A percentile compares a stretch with the other conserved stretches of the same genome.
Conservation (phyloP, 2,888 invertebrate species). For the Mesodorylaimus sp. region DNA sequence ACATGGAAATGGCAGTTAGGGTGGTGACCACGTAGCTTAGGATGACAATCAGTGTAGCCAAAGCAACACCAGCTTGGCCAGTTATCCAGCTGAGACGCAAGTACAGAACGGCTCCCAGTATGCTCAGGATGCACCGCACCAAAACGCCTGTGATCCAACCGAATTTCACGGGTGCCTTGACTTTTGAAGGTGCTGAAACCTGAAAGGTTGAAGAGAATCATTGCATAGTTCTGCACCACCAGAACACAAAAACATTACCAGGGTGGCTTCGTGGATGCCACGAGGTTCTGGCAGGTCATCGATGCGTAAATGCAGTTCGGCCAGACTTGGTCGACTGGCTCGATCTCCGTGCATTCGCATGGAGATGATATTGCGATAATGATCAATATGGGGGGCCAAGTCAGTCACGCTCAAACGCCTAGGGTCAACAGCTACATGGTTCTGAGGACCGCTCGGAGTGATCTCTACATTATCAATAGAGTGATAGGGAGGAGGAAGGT, state of each 20-base stretch:
- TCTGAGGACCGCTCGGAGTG: too few relatives aligned
- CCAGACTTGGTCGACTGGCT: conserved; percentile 34
- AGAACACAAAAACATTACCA: too few relatives aligned
- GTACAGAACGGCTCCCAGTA: conserved; percentile 98
- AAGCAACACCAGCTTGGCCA: conserved; percentile 63
- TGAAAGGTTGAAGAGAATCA: too few relatives aligned
- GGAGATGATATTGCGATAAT: too few relatives aligned
- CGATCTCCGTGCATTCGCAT: too few relatives aligned
- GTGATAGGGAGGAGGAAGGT: too few relatives aligned
- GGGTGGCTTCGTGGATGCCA: too few relatives aligned
- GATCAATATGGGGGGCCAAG: conserved; percentile 35
- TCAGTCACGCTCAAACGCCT: conserved; percentile 1
- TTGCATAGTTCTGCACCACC: too few relatives aligned
- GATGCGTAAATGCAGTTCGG: conserved; percentile 29
- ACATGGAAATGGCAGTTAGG: conserved; percentile 85
- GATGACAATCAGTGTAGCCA: conserved; percentile 23
- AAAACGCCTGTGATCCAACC: conserved; percentile 90
- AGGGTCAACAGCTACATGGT: too few relatives aligned
- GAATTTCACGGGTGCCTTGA: conserved; percentile 49
- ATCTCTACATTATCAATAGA: too few relatives aligned
- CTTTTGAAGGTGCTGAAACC: too few relatives aligned
- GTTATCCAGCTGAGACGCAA: conserved; percentile 91
- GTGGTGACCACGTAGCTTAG: conserved; percentile 41
- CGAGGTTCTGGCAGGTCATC: too few relatives aligned
- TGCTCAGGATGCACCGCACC: conserved; percentile 74